phyloP scores from a whole-genome alignment of 2,113 vertebrate species.

The Plecotus auritus region DNA sequence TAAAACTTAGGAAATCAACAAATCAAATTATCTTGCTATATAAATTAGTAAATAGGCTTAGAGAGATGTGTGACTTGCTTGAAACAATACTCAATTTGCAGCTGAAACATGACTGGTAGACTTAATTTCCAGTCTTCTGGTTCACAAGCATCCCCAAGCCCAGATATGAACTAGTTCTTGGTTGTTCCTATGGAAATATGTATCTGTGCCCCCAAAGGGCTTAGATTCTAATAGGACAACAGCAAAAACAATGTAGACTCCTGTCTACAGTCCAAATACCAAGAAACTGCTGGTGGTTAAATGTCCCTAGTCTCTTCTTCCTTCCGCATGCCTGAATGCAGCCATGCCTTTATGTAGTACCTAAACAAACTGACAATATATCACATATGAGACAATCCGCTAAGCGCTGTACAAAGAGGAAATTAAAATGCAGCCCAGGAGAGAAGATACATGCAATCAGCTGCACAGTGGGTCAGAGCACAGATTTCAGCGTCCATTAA shows the following conservation, averaged over 20 bases:
- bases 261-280: background rate
- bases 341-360: slow-evolving; percentile 58
- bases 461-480: background rate
- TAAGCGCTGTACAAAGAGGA: background rate
- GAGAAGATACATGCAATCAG: background rate
- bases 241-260: background rate
- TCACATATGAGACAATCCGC: background rate
- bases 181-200: background rate
- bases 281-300: background rate
- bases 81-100: background rate
- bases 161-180: background rate
- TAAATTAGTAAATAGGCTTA: background rate
- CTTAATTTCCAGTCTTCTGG: background rate
- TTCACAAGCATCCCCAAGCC: background rate
- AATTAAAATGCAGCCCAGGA: background rate
- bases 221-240: background rate
- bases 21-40: background rate
- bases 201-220: background rate
- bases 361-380: background rate
- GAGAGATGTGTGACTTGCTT: background rate
- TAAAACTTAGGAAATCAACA: background rate
- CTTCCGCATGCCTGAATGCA: background rate
- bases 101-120: background rate
- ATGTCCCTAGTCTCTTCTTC: background rate
- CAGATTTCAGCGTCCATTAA: background rate